These are phyloP conservation scores for Porites evermanni DNA, from an alignment of 92 coral and sea anemone genomes.

Conservation along the genomic window DNA sequence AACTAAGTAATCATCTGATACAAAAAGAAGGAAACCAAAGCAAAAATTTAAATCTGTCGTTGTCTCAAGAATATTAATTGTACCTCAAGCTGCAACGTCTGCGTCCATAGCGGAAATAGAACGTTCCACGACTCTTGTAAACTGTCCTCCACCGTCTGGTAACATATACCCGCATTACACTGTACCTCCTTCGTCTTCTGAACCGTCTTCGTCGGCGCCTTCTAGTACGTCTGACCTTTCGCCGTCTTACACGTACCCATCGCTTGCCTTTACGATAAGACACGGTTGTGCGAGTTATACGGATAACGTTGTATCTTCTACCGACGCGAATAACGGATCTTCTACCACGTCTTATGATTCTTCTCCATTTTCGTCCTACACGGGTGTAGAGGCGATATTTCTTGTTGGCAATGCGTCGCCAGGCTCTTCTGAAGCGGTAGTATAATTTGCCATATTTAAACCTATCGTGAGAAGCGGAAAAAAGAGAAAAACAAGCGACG, in stretches of 20 bases:
- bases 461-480: conserved; percentile 2
- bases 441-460: conserved; percentile 5
- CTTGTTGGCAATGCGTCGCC: conserved; percentile 27
- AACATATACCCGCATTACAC: conserved; percentile 29
- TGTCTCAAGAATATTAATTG: background rate
- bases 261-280: background rate
- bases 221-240: conserved; percentile 7
- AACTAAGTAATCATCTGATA: no score
- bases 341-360: background rate
- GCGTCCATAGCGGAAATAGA: conserved; percentile 34
- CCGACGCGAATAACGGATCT: background rate
- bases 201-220: conserved; percentile 9
- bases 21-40: background rate
- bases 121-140: conserved; percentile 11
- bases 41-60: background rate
- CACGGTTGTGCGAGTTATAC: background rate
- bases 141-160: conserved; percentile 17
- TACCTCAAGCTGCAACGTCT: conserved; percentile 7
- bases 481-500: background rate
- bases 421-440: conserved; percentile 24
- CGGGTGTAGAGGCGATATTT: conserved; percentile 8
- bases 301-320: background rate
- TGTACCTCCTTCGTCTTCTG: conserved; percentile 11
- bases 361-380: conserved; percentile 5
- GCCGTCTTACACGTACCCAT: conserved; percentile 24